A percentile compares a stretch with the other conserved stretches of the same genome.
Evolutionary conservation across 1,140 invertebrate species (phyloP).

Genomic region (Heliconius himera): DNA sequence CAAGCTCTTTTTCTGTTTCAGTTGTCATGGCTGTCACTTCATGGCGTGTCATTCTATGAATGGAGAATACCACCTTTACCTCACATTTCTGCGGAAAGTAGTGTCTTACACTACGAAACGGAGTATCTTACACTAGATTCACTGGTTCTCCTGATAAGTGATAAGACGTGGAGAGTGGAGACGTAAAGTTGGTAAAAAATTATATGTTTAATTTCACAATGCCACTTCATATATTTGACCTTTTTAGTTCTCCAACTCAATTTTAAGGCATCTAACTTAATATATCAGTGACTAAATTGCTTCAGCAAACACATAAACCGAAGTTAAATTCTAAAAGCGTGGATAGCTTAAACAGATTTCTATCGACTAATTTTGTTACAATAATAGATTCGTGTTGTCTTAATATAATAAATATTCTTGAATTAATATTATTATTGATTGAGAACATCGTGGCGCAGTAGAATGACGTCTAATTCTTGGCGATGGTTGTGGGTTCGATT

Average conservation of each 20-base stretch:
- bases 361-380: background rate
- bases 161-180: too few species aligned
- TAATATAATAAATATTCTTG: background rate
- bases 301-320: constrained; percentile 1
- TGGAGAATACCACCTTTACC: too few species aligned
- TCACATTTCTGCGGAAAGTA: too few species aligned
- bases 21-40: too few species aligned
- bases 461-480: too few species aligned
- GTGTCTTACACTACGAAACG: too few species aligned
- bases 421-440: background rate
- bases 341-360: background rate
- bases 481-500: too few species aligned
- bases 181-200: too few species aligned
- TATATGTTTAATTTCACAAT: background rate
- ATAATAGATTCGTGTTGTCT: background rate
- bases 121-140: too few species aligned
- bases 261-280: background rate
- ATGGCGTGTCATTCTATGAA: too few species aligned
- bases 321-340: background rate
- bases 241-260: background rate
- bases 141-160: background rate
- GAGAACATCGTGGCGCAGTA: too few species aligned
- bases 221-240: background rate
- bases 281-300: background rate
- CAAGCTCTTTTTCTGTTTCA: background rate